Conservation (phyloP, 2,888 invertebrate species). For the Philereme vetulata region DNA sequence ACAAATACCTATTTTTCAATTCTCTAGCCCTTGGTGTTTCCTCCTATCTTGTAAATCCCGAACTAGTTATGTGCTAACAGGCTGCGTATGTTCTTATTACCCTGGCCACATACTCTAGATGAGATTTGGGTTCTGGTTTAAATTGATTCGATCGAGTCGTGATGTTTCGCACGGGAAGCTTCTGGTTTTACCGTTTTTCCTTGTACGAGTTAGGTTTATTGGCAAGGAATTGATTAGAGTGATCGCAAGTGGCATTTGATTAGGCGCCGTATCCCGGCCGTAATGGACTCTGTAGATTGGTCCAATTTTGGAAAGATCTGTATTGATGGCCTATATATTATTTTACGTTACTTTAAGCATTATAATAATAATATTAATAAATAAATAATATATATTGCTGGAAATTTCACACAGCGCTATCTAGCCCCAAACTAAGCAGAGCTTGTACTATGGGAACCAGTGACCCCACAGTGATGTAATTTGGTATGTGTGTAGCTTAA, state of each 20-base stretch:
- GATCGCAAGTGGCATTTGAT: constrained; percentile 47
- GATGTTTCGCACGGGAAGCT: constrained; percentile 71
- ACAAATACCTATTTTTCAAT: no score
- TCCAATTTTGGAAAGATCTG: neutral
- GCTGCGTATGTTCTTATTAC: neutral
- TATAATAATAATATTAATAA: no score
- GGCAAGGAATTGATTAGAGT: constrained; percentile 68
- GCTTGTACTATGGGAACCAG: no score
- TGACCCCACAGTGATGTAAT: no score
- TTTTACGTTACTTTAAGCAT: neutral
- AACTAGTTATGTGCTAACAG: no score
- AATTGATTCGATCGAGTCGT: constrained; percentile 81
- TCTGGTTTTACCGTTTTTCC: constrained; percentile 47
- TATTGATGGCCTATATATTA: neutral
- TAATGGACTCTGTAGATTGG: constrained; percentile 22
- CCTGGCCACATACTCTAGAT: constrained; percentile 51
- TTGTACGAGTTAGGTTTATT: constrained; percentile 51
- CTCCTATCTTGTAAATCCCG: no score
- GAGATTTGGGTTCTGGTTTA: constrained; percentile 76
- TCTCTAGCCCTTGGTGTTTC: no score
- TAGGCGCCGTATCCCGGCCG: constrained; percentile 29
- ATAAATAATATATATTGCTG: no score
- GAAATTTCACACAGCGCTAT: no score
- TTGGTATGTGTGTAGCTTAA: no score
- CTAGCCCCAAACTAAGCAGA: no score